Base-by-base conservation (phyloP, 2,888 invertebrate genomes). In the Cataglyphis altisquamis region DNA sequence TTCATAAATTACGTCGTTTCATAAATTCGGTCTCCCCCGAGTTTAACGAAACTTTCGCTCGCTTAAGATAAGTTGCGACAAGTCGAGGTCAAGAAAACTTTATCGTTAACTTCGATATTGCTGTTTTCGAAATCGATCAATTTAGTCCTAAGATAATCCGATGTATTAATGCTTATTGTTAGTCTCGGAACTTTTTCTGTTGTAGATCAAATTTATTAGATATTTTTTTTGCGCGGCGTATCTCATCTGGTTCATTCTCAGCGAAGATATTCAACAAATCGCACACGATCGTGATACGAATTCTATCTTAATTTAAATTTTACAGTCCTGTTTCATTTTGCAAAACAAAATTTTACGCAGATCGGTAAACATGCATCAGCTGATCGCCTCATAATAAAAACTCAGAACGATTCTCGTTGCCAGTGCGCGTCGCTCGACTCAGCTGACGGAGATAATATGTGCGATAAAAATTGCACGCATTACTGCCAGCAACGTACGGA, bases 1-100 rank as follows among this genome's bases (percentile, higher is more conserved):
- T 88, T 88, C 72, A 36, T 57, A 84, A 86, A 68, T 87, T 86
- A 48, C 62, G 29, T 75, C 21, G 21, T 88, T 88, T 88, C 72
- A 36, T 57, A 84, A 86, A 68, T 87, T 86, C 48, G 55, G 5
- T 72, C 2, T 82, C 74, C 66, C 75, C 84, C 77, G 48, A 77
- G 39, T 66, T 66, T 45, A 15, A 25, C 25, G 41, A 63, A 85
- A 85, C 55, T 88, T 86, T 70, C 57, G n/a, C 15, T 45, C 39
- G 62, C 29, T 25, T 45, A 36, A 64, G 68, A 57, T 32, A 67
- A 67, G 9, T 29, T 15, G 6, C 57, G 64, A 36, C 25, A 62
- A 62, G n/a, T 9, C 25, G 9, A 60, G 52, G 52, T 70, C 63
- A 48, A 63, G 80, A 66, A 66, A 82, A 80, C 15, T 73, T 82